Evolutionary conservation across 1,140 invertebrate genomes (phyloP), one percentile per base, ranked within the genome.

Genomic region (Meloidogyne hapla): DNA sequence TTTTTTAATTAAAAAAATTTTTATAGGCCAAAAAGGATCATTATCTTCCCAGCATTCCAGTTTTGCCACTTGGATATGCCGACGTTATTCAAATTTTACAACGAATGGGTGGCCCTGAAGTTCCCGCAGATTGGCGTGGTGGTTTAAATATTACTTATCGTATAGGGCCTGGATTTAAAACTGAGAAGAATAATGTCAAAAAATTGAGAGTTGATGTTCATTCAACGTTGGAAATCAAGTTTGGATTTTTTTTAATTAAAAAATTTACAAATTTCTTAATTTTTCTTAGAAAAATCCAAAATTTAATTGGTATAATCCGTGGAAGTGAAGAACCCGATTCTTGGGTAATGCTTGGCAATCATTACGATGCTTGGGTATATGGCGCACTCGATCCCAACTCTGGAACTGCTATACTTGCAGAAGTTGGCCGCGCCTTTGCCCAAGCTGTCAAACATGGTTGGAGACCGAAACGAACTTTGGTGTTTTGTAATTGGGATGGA

Each of bases 261-360:
- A 23, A 10, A n/a, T 12, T 48, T 68, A 77, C 61, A 83, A 48
- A 70, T 79, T 15, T 40, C 26, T 70, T 25, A 6, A 4, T 61
- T 13, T 68, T 1, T 25, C 77, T 71, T 38, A 87, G 85, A 80
- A 74, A 69, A 23, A 81, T 87, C 61, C 80, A 75, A 48, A 87
- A 86, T 66, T 80, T 87, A n/a, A 75, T 87, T 61, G 86, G 85
- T n/a, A 84, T 85, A 66, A 87, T 87, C 23, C 66, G 73, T 38
- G 85, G 85, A 12, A 15, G 56, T 15, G 78, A 84, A 10, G 84
- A 87, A 63, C 81, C 79, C 64, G 90, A 91, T 80, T 78, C 89
- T 5, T 91, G 90, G 82, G 87, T 91, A n/a, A 86, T 91, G 38
- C 81, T 91, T 12, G 91, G 91, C 5, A 90, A 90, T 77, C 91